Conservation (phyloP, 2,113 vertebrate genomes). For the Seriola quinqueradiata region DNA sequence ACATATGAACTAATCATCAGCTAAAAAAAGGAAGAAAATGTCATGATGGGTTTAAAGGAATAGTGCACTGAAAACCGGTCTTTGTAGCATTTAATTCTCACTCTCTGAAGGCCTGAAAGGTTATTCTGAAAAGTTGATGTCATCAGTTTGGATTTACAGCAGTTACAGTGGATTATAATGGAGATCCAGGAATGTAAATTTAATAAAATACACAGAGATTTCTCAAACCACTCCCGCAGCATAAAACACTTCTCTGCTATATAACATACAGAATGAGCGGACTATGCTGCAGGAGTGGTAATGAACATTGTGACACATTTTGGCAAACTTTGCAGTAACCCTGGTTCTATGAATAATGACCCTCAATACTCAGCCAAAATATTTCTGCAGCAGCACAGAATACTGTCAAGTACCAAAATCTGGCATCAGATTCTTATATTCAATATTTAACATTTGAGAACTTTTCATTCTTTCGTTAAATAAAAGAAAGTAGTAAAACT, state of each 20-base stretch:
- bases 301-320: not conserved
- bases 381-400: not conserved
- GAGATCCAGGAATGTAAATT: not conserved
- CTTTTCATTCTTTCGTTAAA: not conserved
- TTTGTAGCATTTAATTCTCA: not conserved
- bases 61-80: conserved; percentile 30
- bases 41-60: conserved; percentile 21
- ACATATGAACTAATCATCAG: not conserved
- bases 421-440: not conserved
- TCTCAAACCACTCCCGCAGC: not conserved
- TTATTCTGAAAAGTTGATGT: not conserved
- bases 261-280: not conserved
- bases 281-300: not conserved
- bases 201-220: not conserved
- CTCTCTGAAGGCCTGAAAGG: not conserved
- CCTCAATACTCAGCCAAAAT: not conserved
- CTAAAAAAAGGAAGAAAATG: not conserved
- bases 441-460: not conserved
- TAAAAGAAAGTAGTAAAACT: not conserved
- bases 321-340: not conserved
- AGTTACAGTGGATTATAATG: not conserved
- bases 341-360: not conserved
- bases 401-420: not conserved
- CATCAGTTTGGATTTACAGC: conserved; percentile 1
- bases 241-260: not conserved